Percentiles rank a stretch among this genome's conserved stretches.
These are phyloP conservation scores for Stegostoma tigrinum DNA, from an alignment of 2,113 vertebrate genomes.

Conservation along the genomic window DNA sequence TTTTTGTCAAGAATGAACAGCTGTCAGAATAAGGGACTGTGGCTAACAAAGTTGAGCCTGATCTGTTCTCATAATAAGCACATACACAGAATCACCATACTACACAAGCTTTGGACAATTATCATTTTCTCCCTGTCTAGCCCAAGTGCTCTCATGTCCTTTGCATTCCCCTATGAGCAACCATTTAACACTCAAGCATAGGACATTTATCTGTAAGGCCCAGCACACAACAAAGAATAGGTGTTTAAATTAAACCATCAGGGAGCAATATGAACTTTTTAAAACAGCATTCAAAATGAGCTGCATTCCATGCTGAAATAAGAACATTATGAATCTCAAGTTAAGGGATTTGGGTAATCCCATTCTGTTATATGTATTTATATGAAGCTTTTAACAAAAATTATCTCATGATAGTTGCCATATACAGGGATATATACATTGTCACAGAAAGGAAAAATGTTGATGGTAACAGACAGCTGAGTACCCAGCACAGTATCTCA, in stretches of 20 bases:
- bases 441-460: neutral
- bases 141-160: neutral
- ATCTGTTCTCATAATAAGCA: neutral
- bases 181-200: neutral
- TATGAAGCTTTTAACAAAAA: neutral
- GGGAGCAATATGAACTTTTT: neutral
- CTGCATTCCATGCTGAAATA: neutral
- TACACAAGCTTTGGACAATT: neutral
- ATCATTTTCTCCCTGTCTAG: neutral
- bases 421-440: neutral
- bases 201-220: neutral
- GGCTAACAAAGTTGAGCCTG: neutral
- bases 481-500: neutral
- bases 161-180: neutral
- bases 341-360: neutral
- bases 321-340: neutral
- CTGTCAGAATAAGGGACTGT: neutral
- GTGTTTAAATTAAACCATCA: neutral
- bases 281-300: neutral
- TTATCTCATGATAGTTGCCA: neutral
- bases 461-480: neutral
- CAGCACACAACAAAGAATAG: neutral
- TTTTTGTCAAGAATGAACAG: neutral
- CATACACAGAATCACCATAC: neutral
- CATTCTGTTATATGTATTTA: neutral